Percentiles rank a stretch among this genome's conserved stretches.
Conservation (phyloP, 2,113 vertebrate genomes). For the Apteryx mantelli region DNA sequence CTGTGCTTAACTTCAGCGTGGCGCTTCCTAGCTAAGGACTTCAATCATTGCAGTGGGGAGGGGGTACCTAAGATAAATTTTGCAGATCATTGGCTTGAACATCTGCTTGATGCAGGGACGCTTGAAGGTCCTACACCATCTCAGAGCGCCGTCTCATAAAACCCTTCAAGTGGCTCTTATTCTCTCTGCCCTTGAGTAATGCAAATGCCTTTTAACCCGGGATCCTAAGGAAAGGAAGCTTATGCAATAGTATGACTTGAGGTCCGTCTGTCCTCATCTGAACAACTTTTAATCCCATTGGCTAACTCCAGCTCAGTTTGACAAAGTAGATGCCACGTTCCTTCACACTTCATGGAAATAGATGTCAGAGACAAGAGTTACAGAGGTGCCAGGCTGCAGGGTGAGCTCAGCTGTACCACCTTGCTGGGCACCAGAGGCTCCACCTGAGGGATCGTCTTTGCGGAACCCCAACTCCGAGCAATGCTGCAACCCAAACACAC, state of each 20-base stretch:
- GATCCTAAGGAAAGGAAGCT: background rate
- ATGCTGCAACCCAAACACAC: background rate
- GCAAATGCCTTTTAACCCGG: background rate
- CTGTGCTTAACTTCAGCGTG: slow-evolving; percentile 6
- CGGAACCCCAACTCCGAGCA: background rate
- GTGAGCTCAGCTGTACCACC: no score
- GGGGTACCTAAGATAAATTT: background rate
- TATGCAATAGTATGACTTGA: no score
- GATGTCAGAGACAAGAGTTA: background rate
- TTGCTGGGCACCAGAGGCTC: background rate
- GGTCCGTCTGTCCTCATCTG: background rate
- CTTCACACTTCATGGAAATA: background rate
- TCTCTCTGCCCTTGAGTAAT: background rate
- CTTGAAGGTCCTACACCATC: background rate
- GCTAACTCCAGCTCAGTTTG: background rate
- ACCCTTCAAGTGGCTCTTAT: background rate
- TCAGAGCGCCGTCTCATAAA: background rate
- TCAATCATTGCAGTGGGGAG: background rate
- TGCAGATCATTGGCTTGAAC: background rate
- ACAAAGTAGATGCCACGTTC: accelerated
- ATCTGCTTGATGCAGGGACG: background rate
- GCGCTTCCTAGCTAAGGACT: background rate
- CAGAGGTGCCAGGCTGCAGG: background rate
- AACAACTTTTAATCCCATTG: background rate
- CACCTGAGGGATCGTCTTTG: no score